phyloP scores from a whole-genome alignment of 2,888 invertebrate genomes.

The Scaptomyza caliginosa region DNA sequence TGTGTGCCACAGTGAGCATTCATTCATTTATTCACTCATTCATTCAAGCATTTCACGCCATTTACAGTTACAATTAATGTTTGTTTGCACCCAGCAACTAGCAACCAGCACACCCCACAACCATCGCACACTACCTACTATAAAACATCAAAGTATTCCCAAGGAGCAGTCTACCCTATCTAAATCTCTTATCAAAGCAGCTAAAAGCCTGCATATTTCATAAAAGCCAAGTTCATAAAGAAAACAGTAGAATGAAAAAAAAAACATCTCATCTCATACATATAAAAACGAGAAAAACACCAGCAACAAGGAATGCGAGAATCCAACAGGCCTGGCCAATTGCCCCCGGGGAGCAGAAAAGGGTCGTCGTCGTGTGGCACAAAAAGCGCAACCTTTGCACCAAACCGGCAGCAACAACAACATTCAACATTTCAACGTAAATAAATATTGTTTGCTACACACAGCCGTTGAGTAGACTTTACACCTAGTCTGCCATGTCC shows the following conservation, averaged over 20 bases:
- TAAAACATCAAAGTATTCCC: slow-evolving; percentile 56
- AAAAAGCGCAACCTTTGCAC: slow-evolving; percentile 67
- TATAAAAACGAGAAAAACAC: slow-evolving; percentile 2
- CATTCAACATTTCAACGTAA: slow-evolving; percentile 56
- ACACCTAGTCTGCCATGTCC: slow-evolving; percentile 55
- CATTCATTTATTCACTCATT: slow-evolving; percentile 46
- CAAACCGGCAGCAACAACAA: slow-evolving; percentile 39
- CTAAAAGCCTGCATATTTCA: slow-evolving; percentile 71
- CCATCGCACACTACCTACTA: neutral
- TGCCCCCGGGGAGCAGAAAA: slow-evolving; percentile 61
- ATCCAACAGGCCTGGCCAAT: slow-evolving; percentile 43
- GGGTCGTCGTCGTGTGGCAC: slow-evolving; percentile 54
- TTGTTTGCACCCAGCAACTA: slow-evolving; percentile 63
- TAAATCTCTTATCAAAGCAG: slow-evolving; percentile 48
- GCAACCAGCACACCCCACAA: slow-evolving; percentile 11
- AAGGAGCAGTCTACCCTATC: slow-evolving; percentile 14
- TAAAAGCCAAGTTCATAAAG: slow-evolving; percentile 73
- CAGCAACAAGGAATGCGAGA: slow-evolving; percentile 20
- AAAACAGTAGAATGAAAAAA: slow-evolving; percentile 14
- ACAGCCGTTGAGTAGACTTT: slow-evolving; percentile 38
- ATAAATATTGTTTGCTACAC: slow-evolving; percentile 62
- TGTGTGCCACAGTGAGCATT: slow-evolving; percentile 14
- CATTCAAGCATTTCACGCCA: slow-evolving; percentile 73
- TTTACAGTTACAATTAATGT: slow-evolving; percentile 77
- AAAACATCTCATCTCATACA: no score